Conservation (phyloP, 1,140 invertebrate genomes). For the Ceratoteleas bidentatus region DNA sequence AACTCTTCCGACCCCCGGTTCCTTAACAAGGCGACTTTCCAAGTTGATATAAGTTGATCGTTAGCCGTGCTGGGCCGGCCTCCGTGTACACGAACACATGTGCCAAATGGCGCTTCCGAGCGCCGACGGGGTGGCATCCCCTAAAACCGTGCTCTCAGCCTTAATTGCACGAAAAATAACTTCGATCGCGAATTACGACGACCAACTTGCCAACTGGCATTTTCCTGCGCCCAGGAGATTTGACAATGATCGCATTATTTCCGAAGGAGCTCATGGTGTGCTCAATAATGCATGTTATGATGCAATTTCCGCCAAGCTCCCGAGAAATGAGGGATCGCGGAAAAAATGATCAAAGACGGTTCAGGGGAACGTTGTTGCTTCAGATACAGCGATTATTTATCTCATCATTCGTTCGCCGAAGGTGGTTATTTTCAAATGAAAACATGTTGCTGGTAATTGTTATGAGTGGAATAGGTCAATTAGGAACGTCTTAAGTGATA, state of each 20-base stretch:
- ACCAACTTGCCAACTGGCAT: slow-evolving; percentile 25
- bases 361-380: too few species aligned
- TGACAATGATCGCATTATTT: slow-evolving; percentile 27
- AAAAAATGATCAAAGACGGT: too few species aligned
- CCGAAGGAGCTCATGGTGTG: slow-evolving; percentile 1
- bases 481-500: too few species aligned
- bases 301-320: neutral
- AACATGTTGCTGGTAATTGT: too few species aligned
- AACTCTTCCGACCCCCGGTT: too few species aligned
- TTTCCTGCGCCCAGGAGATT: slow-evolving; percentile 17
- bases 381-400: too few species aligned
- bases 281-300: slow-evolving; percentile 8
- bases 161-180: slow-evolving; percentile 61
- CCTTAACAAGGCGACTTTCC: too few species aligned
- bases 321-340: too few species aligned
- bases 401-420: too few species aligned
- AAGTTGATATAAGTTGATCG: too few species aligned
- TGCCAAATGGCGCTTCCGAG: slow-evolving; percentile 48
- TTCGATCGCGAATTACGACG: slow-evolving; percentile 41
- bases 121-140: slow-evolving; percentile 38
- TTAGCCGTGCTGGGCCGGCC: slow-evolving; percentile 10
- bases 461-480: too few species aligned
- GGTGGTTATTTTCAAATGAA: too few species aligned
- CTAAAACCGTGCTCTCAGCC: slow-evolving; percentile 8
- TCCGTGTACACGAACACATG: slow-evolving; percentile 46